These are phyloP conservation scores for Corynorhinus townsendii DNA, from an alignment of 2,113 vertebrate species.

Conservation along the genomic window DNA sequence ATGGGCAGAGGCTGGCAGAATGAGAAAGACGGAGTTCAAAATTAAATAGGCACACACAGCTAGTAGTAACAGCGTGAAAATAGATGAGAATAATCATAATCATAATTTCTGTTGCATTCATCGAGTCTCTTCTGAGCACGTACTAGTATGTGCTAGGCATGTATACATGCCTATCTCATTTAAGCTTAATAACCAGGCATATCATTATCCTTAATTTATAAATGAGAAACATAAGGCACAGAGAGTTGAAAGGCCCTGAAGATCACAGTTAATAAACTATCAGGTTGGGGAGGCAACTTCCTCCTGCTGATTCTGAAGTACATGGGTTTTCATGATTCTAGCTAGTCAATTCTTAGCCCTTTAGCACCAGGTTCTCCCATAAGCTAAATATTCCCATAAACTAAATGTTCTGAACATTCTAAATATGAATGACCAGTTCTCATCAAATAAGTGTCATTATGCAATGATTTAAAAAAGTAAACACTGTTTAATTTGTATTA, in stretches of 20 bases:
- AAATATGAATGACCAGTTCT: constrained; percentile 9
- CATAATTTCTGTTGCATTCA: neutral
- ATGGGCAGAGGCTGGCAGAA: neutral
- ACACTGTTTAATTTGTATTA: neutral
- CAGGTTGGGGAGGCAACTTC: neutral
- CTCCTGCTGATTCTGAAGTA: neutral
- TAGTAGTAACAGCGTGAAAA: neutral
- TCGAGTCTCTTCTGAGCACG: neutral
- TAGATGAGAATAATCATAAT: neutral
- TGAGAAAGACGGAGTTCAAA: neutral
- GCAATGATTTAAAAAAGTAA: neutral
- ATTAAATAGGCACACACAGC: neutral
- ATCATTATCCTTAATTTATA: neutral
- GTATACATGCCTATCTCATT: neutral
- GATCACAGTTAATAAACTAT: neutral
- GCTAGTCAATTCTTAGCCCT: neutral
- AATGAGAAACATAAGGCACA: neutral
- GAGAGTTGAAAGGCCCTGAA: neutral
- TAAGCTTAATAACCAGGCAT: neutral
- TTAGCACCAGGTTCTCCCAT: neutral
- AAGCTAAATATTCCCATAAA: neutral
- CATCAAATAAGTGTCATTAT: neutral
- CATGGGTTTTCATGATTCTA: neutral
- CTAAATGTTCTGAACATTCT: neutral
- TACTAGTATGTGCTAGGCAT: too few species aligned